Evolutionary conservation across 2,113 vertebrate species (phyloP).

Genomic region (Panthera leo): DNA sequence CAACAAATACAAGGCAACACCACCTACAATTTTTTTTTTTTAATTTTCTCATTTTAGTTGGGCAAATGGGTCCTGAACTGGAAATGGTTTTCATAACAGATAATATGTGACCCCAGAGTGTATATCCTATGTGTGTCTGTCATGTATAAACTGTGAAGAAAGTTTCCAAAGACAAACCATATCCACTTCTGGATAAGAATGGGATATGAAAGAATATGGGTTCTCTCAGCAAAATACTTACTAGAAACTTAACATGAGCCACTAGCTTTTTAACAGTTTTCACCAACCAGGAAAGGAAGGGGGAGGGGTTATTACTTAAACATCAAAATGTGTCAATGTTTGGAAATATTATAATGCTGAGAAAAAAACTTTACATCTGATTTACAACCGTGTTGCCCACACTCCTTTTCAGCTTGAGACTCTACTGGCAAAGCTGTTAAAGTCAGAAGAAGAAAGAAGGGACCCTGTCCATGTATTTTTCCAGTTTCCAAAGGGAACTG

Average conservation of each 20-base stretch:
- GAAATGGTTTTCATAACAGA: neutral
- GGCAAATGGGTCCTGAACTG: neutral
- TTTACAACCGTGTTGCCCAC: neutral
- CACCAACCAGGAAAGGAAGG: neutral
- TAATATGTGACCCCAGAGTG: neutral
- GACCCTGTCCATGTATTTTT: neutral
- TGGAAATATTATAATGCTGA: neutral
- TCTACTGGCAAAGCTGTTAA: neutral
- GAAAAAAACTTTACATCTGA: neutral
- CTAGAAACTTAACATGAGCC: neutral
- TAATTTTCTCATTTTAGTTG: neutral
- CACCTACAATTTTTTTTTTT: neutral
- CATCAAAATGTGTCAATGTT: neutral
- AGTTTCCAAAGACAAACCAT: constrained; percentile 9
- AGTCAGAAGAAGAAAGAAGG: neutral
- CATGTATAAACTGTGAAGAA: neutral
- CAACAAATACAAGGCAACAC: neutral
- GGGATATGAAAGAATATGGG: neutral
- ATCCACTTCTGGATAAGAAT: neutral
- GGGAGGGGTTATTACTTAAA: neutral
- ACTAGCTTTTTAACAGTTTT: neutral
- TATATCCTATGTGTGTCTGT: neutral
- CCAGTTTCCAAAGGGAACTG: neutral
- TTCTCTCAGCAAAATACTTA: neutral
- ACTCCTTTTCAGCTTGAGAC: neutral